phyloP scores from a whole-genome alignment of 1,140 invertebrate species.

The Cydia fagiglandana region DNA sequence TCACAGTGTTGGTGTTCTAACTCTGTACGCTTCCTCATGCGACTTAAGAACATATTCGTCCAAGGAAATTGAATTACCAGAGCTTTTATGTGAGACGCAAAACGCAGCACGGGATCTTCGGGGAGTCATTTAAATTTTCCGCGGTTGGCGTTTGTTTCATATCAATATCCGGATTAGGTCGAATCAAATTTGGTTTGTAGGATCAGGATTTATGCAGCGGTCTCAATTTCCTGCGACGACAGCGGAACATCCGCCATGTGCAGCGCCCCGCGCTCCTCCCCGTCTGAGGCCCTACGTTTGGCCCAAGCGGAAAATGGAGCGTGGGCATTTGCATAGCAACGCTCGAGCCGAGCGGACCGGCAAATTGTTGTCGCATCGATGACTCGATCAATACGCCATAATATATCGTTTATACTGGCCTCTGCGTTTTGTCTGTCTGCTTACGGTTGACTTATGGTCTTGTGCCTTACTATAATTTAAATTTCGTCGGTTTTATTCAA shows the following conservation, averaged over 20 bases:
- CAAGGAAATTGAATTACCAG: slow-evolving; percentile 51
- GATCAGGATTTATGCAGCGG: slow-evolving; percentile 76
- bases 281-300: slow-evolving; percentile 40
- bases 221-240: slow-evolving; percentile 78
- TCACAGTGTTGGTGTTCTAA: slow-evolving; percentile 61
- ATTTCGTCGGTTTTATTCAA: not conserved
- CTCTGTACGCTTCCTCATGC: slow-evolving; percentile 52
- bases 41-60: slow-evolving; percentile 56
- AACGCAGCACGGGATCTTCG: slow-evolving; percentile 23
- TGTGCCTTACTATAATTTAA: no score
- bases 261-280: slow-evolving; percentile 47
- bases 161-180: slow-evolving; percentile 77
- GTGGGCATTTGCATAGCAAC: slow-evolving; percentile 73
- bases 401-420: slow-evolving; percentile 46
- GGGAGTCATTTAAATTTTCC: slow-evolving; percentile 54
- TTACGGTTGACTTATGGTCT: not conserved
- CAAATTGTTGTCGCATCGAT: slow-evolving; percentile 76
- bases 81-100: slow-evolving; percentile 38
- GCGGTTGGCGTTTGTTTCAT: slow-evolving; percentile 64
- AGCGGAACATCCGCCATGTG: slow-evolving; percentile 74
- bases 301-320: slow-evolving; percentile 70
- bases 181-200: slow-evolving; percentile 76
- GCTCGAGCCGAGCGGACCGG: slow-evolving; percentile 70
- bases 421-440: not conserved
- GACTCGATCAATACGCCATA: slow-evolving; percentile 68